Base-by-base conservation (phyloP, 2,797 vertebrate genomes). In the Pangasius djambal region DNA sequence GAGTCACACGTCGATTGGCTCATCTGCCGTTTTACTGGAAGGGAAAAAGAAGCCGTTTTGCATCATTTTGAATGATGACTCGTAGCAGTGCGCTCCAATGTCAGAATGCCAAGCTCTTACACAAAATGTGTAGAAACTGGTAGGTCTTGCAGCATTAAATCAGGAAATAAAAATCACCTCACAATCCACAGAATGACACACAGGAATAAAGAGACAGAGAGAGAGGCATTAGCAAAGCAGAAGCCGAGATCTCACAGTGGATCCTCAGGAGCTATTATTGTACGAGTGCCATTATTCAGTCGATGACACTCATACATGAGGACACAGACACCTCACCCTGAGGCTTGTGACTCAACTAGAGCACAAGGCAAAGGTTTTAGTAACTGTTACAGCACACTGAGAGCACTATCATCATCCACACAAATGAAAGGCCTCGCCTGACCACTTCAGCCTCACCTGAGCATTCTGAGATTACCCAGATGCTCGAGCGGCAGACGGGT, bases 301-400 rank as follows among this genome's bases (percentile, higher is more conserved):
- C 3, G n/a, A 59, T 81, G 78, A 59, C 31, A 25, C 78, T 81
- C 78, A 81, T 12, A 57, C 52, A 59, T 10, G 20, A 81, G 52
- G 78, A 81, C 78, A 12, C 31, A 59, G 16, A 79, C 77, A 79
- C 77, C 44, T 77, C 74, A n/a, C 25, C 74, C 74, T 44, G 74
- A 77, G 25, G 74, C 74, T 77, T 7, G 2, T 52, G 74, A 77
- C 44, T 77, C 74, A 77, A 4, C 74, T 2, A 25, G 10, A 74
- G 8, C 34, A 72, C 67, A 20, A 40, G 3, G 37, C 70, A 74
- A 25, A 44, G 18, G 20, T 22, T 44, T 44, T 40, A 20, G 34
- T 72, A 20, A 37, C 6, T 37, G 34, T 20, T 72, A 3, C 70
- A 74, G 70, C 20, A 10, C 70, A 22, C 34, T 9, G 8, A 44